Evolutionary conservation across 2,797 vertebrate species (phyloP).

Genomic region (Notoglanidium macrostoma): DNA sequence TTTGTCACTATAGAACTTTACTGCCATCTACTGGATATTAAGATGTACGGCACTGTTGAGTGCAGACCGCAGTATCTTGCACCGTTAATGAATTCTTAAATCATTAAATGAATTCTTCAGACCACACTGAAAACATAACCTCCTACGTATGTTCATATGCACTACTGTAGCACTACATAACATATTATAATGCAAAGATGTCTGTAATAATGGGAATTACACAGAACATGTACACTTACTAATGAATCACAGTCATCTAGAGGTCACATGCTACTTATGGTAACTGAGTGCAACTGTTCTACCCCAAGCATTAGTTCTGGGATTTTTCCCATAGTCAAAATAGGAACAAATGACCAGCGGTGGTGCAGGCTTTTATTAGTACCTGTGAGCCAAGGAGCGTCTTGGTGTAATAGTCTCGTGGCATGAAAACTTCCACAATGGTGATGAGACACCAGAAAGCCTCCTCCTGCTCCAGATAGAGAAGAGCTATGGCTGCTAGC

Average conservation of each 20-base stretch:
- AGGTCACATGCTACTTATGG: constrained; percentile 28
- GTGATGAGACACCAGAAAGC: constrained; percentile 96
- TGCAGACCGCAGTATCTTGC: too few species aligned
- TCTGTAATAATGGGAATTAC: not conserved
- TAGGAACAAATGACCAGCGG: not conserved
- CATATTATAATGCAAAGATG: not conserved
- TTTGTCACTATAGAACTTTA: too few species aligned
- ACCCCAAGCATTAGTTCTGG: not conserved
- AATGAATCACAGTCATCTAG: constrained; percentile 40
- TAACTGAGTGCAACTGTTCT: not conserved
- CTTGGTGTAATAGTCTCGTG: constrained; percentile 97
- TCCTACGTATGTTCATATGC: too few species aligned
- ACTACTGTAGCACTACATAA: not conserved
- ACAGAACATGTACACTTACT: not conserved
- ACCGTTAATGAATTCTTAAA: too few species aligned
- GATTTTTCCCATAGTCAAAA: not conserved
- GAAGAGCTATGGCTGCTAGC: constrained; percentile 90
- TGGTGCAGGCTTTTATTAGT: constrained; percentile 39
- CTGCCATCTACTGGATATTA: too few species aligned
- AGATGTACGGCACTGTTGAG: too few species aligned
- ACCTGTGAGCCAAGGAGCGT: constrained; percentile 98
- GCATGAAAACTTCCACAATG: constrained; percentile 98
- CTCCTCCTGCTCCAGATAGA: constrained; percentile 96
- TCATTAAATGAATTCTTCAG: too few species aligned
- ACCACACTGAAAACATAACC: too few species aligned